These are phyloP conservation scores for Meliscaeva auricollis DNA, from an alignment of 2,888 invertebrate genomes.

Conservation along the genomic window DNA sequence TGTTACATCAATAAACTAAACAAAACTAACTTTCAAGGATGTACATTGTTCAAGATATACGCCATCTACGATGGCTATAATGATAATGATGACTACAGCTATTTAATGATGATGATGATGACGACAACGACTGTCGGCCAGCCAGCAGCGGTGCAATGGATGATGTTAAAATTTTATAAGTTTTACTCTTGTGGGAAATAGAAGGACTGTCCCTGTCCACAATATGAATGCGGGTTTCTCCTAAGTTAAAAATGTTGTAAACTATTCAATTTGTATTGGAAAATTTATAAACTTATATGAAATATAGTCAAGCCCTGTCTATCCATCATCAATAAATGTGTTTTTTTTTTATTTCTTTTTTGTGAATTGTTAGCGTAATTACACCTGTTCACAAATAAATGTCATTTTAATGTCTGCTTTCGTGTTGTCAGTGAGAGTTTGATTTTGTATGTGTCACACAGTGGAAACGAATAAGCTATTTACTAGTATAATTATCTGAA, in stretches of 20 bases:
- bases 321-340: neutral
- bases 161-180: slow-evolving; percentile 24
- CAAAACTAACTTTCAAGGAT: slow-evolving; percentile 69
- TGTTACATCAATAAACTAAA: slow-evolving; percentile 62
- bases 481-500: no score
- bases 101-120: no score
- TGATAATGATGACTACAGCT: no score
- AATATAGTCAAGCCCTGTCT: slow-evolving; percentile 26
- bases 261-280: slow-evolving; percentile 30
- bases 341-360: neutral
- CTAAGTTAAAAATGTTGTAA: slow-evolving; percentile 4
- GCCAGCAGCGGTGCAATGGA: neutral
- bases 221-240: neutral
- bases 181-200: slow-evolving; percentile 23
- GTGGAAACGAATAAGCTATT: neutral
- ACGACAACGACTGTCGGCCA: neutral
- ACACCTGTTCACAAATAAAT: slow-evolving; percentile 61
- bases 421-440: slow-evolving; percentile 31
- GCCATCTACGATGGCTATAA: neutral
- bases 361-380: slow-evolving; percentile 46
- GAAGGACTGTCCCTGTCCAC: slow-evolving; percentile 1
- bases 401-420: slow-evolving; percentile 68
- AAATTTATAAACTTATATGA: slow-evolving; percentile 14
- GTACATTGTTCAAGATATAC: slow-evolving; percentile 25
- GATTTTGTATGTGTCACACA: neutral